A percentile compares a stretch with the other conserved stretches of the same genome.
phyloP scores from a whole-genome alignment of 2,113 vertebrate genomes.

The Cyphomyrus discorhynchus region DNA sequence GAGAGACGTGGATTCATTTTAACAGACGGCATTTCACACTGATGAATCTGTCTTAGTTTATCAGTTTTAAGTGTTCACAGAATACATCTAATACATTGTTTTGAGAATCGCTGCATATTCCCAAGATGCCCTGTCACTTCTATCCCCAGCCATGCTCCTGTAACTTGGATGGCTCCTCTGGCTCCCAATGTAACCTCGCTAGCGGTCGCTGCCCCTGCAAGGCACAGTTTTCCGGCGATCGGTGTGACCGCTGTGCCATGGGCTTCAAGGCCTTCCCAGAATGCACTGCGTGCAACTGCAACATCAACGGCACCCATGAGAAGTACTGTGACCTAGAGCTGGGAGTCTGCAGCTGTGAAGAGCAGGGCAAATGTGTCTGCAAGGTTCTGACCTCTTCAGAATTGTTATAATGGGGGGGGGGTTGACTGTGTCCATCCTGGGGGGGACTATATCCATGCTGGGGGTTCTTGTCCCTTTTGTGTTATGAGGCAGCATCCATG shows the following conservation, averaged over 20 bases:
- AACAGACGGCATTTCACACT: neutral
- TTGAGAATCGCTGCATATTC: neutral
- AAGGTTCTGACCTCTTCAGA: constrained; percentile 65
- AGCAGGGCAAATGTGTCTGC: constrained; percentile 71
- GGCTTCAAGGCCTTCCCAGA: constrained; percentile 76
- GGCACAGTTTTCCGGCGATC: constrained; percentile 58
- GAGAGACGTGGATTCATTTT: neutral
- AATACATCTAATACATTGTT: neutral
- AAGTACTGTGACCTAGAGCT: constrained; percentile 59
- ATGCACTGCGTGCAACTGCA: constrained; percentile 77
- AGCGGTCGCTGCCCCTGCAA: constrained; percentile 73
- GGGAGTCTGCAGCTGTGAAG: constrained; percentile 69
- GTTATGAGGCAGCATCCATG: neutral
- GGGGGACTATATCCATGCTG: neutral
- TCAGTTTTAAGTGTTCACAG: neutral
- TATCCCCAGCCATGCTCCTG: constrained; percentile 74
- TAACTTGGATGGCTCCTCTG: constrained; percentile 58
- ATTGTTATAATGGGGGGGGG: neutral
- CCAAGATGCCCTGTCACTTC: neutral
- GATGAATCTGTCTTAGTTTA: neutral
- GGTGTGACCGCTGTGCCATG: constrained; percentile 67
- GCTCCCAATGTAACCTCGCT: constrained; percentile 59
- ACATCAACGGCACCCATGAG: constrained; percentile 62
- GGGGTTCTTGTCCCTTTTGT: neutral
- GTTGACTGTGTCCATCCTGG: neutral